phyloP scores from a whole-genome alignment of 2,797 vertebrate genomes.

The Octomys mimax region DNA sequence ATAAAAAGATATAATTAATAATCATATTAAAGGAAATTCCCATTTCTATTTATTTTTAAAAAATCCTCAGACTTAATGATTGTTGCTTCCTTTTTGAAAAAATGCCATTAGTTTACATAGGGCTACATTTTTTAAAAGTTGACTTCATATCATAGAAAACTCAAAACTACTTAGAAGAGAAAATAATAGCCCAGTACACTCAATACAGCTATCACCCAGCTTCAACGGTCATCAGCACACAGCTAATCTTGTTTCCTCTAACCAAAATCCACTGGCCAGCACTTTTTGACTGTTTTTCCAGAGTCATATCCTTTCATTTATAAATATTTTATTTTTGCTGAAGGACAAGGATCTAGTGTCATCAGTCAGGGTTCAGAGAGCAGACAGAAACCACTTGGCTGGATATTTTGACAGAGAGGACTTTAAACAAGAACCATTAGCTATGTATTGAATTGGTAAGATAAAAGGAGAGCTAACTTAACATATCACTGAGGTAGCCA shows the following conservation, averaged over 20 bases:
- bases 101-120: background rate
- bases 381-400: background rate
- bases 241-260: background rate
- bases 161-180: conserved; percentile 47
- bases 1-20: background rate
- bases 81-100: background rate
- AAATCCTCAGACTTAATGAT: background rate
- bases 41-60: conserved; percentile 19
- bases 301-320: background rate
- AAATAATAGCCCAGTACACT: background rate
- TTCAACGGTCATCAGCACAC: background rate
- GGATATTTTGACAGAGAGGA: background rate
- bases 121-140: background rate
- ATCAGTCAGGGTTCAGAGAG: background rate
- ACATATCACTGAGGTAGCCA: background rate
- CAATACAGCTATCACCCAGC: background rate
- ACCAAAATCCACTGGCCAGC: background rate
- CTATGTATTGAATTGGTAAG: background rate
- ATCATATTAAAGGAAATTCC: conserved; percentile 1
- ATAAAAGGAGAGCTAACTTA: background rate
- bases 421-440: background rate
- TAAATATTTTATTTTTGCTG: conserved; percentile 14
- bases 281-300: conserved; percentile 27
- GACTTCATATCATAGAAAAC: background rate
- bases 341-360: background rate